Percentiles rank a stretch among this genome's conserved stretches.
Evolutionary conservation across 64 coral and sea anemone genomes (phyloP).

Genomic region (Actinia tenebrosa): DNA sequence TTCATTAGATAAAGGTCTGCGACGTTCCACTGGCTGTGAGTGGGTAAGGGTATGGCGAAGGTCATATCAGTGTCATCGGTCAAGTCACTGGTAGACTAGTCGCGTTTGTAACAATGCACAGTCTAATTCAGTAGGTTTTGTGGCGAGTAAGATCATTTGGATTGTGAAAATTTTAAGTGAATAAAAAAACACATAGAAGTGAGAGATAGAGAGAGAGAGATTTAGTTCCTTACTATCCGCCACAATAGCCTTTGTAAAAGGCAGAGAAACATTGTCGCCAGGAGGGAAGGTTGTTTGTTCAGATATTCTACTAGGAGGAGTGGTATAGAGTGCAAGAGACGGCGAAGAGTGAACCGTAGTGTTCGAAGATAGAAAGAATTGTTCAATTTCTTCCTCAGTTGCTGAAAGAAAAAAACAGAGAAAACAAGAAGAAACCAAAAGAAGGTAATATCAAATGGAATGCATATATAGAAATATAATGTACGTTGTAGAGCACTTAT

Average conservation of each 20-base stretch:
- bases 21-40: no score
- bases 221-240: background rate
- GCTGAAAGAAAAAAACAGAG: background rate
- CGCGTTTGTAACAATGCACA: no score
- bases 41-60: no score
- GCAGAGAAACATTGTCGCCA: background rate
- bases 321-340: background rate
- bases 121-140: no score
- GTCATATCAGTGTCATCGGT: no score
- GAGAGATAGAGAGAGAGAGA: no score
- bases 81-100: no score
- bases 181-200: background rate
- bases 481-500: background rate
- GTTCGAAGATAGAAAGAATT: background rate
- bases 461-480: background rate
- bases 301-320: background rate
- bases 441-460: background rate
- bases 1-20: no score
- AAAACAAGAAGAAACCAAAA: no score
- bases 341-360: background rate
- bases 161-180: background rate
- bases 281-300: background rate
- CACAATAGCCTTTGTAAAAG: background rate
- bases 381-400: background rate
- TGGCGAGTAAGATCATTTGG: background rate